phyloP scores from a whole-genome alignment of 53 echinoderm and acorn worm genomes.

The Patiria pectinifera region DNA sequence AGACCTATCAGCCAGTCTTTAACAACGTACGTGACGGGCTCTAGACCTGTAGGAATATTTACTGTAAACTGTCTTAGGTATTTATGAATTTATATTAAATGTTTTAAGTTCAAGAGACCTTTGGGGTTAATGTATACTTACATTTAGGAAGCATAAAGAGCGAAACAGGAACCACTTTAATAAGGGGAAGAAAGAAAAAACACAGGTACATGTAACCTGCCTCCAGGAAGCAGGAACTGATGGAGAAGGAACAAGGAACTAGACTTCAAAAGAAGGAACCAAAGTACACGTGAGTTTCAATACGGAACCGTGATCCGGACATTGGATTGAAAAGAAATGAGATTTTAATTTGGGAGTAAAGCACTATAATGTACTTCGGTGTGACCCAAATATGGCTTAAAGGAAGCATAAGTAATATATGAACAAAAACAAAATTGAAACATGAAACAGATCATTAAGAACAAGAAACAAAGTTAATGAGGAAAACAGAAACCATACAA shows the following conservation, averaged over 20 bases:
- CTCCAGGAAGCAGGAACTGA: background rate
- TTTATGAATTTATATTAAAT: no score
- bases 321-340: background rate
- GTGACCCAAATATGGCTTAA: no score
- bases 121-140: no score
- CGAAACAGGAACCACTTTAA: background rate
- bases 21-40: no score
- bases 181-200: no score
- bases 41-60: no score
- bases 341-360: background rate
- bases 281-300: background rate
- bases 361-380: background rate
- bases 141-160: background rate
- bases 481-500: no score
- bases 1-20: no score
- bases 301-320: background rate
- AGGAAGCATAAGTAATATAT: background rate
- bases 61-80: no score
- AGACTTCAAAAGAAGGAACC: background rate
- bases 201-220: background rate
- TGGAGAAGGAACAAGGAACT: background rate
- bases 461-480: background rate
- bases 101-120: no score
- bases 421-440: background rate
- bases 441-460: background rate